These are phyloP conservation scores for Erannis defoliaria DNA, from an alignment of 2,888 invertebrate genomes.

Conservation along the genomic window DNA sequence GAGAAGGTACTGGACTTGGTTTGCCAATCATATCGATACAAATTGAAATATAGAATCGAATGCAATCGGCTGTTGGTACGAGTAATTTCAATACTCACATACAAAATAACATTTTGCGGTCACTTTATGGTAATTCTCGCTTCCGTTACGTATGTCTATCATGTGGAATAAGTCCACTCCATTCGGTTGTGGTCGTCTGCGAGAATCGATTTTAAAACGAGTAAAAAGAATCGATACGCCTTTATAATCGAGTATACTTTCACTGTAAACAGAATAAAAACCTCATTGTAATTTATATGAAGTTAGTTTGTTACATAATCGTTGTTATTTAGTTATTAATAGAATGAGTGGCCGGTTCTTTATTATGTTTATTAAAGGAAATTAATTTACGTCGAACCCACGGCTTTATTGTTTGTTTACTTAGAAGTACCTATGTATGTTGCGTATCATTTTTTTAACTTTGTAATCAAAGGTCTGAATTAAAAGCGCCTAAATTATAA, in stretches of 20 bases:
- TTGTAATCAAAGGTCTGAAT: constrained; percentile 28
- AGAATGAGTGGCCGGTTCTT: constrained; percentile 46
- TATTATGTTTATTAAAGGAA: constrained; percentile 36
- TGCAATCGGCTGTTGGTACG: constrained; percentile 38
- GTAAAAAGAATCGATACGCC: constrained; percentile 69
- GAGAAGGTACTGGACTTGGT: neutral
- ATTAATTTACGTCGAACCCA: constrained; percentile 37
- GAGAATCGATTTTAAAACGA: constrained; percentile 55
- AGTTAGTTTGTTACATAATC: constrained; percentile 59
- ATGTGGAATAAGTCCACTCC: constrained; percentile 59
- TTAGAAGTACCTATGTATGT: constrained; percentile 21
- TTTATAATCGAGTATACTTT: constrained; percentile 61
- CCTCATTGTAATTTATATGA: constrained; percentile 54
- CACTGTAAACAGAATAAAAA: constrained; percentile 50
- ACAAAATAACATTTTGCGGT: constrained; percentile 56
- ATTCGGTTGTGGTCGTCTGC: constrained; percentile 42
- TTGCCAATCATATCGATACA: constrained; percentile 12
- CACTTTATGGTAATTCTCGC: constrained; percentile 47
- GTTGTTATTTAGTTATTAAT: constrained; percentile 52
- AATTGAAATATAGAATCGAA: constrained; percentile 28
- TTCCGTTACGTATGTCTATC: constrained; percentile 73
- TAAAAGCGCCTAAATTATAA: constrained; percentile 14
- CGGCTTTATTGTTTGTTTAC: constrained; percentile 37
- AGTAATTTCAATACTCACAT: constrained; percentile 48
- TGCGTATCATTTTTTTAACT: constrained; percentile 27